Evolutionary conservation across 2,797 vertebrate genomes (phyloP).

Genomic region (Lerista edwardsae): DNA sequence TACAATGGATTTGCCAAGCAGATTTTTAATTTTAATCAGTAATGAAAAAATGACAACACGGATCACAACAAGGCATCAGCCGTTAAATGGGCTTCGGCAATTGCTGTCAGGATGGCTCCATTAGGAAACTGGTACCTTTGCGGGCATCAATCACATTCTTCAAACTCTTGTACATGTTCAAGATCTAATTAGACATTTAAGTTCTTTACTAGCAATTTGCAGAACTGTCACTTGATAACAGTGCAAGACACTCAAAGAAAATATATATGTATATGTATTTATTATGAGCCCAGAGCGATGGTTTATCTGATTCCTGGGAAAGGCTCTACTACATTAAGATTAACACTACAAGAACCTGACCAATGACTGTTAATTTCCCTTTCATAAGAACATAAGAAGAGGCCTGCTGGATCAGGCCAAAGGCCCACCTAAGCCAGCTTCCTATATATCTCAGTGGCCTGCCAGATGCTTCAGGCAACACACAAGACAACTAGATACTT

Average conservation of each 20-base stretch:
- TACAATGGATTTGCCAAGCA: slow-evolving; percentile 89
- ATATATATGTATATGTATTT: slow-evolving; percentile 26
- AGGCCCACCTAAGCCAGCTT: too few relatives aligned
- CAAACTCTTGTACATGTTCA: slow-evolving; percentile 79
- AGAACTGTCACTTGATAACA: slow-evolving; percentile 81
- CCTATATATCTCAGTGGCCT: too few relatives aligned
- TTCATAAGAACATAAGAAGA: too few relatives aligned
- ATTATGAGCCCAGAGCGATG: slow-evolving; percentile 37
- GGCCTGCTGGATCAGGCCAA: too few relatives aligned
- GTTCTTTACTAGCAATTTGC: slow-evolving; percentile 83
- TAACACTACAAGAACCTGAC: neutral
- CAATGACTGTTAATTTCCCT: neutral
- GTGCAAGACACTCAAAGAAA: slow-evolving; percentile 73
- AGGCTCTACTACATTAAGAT: slow-evolving; percentile 11
- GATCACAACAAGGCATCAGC: slow-evolving; percentile 99
- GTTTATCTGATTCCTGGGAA: slow-evolving; percentile 50
- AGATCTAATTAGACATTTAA: slow-evolving; percentile 84
- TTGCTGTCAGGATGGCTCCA: slow-evolving; percentile 92
- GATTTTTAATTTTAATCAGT: slow-evolving; percentile 99
- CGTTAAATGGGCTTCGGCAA: slow-evolving; percentile 90
- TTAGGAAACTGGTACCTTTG: slow-evolving; percentile 89
- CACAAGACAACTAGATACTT: too few relatives aligned
- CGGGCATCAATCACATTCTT: slow-evolving; percentile 93
- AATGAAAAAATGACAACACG: slow-evolving; percentile 96
- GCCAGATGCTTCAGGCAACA: too few relatives aligned